Conservation (phyloP, 2,113 vertebrate genomes). For the Ophiodon elongatus region DNA sequence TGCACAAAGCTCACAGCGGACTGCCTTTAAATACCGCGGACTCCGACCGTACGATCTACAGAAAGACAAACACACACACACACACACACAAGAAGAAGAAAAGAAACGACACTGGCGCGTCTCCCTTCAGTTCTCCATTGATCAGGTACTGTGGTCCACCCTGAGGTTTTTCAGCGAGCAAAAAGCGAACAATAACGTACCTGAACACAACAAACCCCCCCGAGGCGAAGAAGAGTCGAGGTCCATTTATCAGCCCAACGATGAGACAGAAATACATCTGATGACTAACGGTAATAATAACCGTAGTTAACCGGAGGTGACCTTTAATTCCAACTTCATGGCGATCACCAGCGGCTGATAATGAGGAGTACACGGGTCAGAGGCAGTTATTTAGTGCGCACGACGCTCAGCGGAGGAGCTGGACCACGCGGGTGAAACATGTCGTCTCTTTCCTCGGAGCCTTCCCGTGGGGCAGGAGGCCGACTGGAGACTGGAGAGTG, state of each 20-base stretch:
- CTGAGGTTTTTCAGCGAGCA: background rate
- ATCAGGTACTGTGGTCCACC: constrained; percentile 30
- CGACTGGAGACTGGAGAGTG: too few species aligned
- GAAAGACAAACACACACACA: constrained; percentile 5
- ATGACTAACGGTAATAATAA: background rate
- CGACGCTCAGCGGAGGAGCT: background rate
- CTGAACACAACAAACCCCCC: background rate
- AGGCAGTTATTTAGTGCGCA: background rate
- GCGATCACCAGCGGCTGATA: constrained; percentile 12
- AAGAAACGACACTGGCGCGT: background rate
- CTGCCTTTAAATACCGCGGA: constrained; percentile 36
- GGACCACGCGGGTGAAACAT: background rate
- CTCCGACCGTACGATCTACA: background rate
- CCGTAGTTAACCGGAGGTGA: background rate
- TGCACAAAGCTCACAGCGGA: constrained; percentile 37
- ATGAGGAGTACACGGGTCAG: background rate
- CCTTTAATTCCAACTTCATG: constrained; percentile 22
- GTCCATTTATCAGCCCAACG: background rate
- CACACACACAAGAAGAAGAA: constrained; percentile 13
- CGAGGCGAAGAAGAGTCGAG: background rate
- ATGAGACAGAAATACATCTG: background rate
- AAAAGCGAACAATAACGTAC: background rate
- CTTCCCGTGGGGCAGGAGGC: too few species aligned
- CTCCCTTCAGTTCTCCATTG: constrained; percentile 12
- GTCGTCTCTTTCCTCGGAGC: too few species aligned